Evolutionary conservation across 1,140 invertebrate species (phyloP).

Genomic region (Druon quercuslanigerum): DNA sequence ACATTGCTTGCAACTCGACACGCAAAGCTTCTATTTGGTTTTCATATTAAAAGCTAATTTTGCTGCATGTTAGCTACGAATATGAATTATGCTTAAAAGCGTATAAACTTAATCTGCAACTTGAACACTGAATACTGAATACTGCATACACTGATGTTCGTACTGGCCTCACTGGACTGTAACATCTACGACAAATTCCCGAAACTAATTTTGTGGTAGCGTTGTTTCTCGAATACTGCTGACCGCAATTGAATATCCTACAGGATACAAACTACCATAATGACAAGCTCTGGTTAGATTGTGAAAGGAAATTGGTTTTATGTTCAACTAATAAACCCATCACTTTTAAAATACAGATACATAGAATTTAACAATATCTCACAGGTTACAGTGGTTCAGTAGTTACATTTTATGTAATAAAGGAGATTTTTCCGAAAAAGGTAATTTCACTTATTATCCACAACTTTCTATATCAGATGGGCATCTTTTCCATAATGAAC

Average conservation of each 20-base stretch:
- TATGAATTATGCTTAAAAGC: conserved; percentile 3
- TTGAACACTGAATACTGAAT: background rate
- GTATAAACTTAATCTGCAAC: conserved; percentile 3
- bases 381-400: too few species aligned
- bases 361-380: too few species aligned
- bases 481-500: too few species aligned
- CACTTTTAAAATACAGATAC: too few species aligned
- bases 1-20: background rate
- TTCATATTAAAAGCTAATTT: conserved; percentile 9
- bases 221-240: conserved; percentile 1
- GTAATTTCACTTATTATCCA: too few species aligned
- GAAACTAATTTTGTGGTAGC: conserved; percentile 10
- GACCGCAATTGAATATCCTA: background rate
- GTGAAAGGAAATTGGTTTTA: conserved; percentile 5
- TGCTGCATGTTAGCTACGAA: background rate
- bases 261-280: conserved; percentile 9
- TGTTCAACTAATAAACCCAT: conserved; percentile 8
- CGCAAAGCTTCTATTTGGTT: background rate
- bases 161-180: background rate
- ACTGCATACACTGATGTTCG: background rate
- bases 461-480: too few species aligned
- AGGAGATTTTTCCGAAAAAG: too few species aligned
- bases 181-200: background rate
- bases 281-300: conserved; percentile 6
- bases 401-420: too few species aligned